These are phyloP conservation scores for Halictus rubicundus DNA, from an alignment of 1,140 invertebrate species.

Conservation along the genomic window DNA sequence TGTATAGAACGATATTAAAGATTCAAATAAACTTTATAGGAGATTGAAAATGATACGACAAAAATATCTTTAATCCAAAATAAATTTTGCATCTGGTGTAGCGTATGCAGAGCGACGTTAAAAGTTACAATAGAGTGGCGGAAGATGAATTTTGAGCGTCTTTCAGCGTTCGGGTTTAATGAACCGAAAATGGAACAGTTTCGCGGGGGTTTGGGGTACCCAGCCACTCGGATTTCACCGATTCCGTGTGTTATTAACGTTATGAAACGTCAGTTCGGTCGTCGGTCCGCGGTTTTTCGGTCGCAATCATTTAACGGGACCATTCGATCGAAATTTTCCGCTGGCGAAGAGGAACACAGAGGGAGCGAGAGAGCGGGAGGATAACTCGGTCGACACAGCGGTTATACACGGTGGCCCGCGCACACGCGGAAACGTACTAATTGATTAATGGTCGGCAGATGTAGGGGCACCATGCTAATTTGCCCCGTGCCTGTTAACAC, in stretches of 20 bases:
- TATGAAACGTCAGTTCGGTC: slow-evolving; percentile 30
- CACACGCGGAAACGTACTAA: slow-evolving; percentile 14
- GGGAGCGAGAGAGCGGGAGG: too few relatives aligned
- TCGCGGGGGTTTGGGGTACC: background rate
- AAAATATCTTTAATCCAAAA: too few relatives aligned
- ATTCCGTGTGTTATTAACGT: slow-evolving; percentile 6
- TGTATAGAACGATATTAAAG: too few relatives aligned
- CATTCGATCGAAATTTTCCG: slow-evolving; percentile 28
- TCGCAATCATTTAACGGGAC: slow-evolving; percentile 10
- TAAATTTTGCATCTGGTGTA: too few relatives aligned
- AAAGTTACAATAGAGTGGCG: too few relatives aligned
- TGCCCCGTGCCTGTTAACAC: slow-evolving; percentile 17
- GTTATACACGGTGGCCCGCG: slow-evolving; percentile 10
- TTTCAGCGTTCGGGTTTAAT: too few relatives aligned
- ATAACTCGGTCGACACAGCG: background rate
- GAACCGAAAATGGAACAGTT: background rate
- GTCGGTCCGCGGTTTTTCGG: slow-evolving; percentile 1
- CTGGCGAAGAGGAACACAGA: too few relatives aligned
- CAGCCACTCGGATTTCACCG: background rate
- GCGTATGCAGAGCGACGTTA: too few relatives aligned
- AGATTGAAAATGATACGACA: too few relatives aligned
- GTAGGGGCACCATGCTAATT: slow-evolving; percentile 30
- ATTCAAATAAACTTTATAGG: too few relatives aligned
- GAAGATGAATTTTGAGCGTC: too few relatives aligned
- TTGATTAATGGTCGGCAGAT: slow-evolving; percentile 47